Conservation (phyloP, 2,113 vertebrate species). For the Pachycephala philippinensis region DNA sequence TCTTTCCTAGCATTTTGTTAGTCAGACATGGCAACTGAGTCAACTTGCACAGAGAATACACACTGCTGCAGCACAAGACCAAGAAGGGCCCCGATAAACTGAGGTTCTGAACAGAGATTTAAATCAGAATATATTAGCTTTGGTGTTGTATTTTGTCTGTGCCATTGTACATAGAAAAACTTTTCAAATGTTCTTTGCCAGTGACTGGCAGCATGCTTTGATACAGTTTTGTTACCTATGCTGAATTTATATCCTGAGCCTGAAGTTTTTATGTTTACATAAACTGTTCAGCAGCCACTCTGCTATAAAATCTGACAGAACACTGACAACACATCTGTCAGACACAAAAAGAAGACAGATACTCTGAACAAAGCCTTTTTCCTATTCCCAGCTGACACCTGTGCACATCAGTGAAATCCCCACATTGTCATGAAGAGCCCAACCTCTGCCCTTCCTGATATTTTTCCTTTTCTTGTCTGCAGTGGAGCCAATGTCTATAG, state of each 20-base stretch:
- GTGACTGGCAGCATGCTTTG: background rate
- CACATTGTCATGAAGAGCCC: background rate
- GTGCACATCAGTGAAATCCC: background rate
- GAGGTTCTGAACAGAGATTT: background rate
- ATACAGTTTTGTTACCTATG: background rate
- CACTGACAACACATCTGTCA: background rate
- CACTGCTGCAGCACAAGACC: background rate
- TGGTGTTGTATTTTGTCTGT: background rate
- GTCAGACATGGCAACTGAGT: background rate
- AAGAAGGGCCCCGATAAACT: background rate
- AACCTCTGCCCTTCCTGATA: background rate
- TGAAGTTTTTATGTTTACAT: background rate
- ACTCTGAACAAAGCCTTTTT: background rate
- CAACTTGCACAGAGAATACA: background rate
- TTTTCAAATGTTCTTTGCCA: background rate
- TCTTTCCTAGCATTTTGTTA: background rate
- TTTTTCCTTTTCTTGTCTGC: background rate
- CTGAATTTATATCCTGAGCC: background rate
- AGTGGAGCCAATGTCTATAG: background rate
- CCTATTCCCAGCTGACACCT: background rate
- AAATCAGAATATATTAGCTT: background rate
- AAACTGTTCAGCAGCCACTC: background rate
- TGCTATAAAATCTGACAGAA: background rate
- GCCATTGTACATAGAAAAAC: background rate
- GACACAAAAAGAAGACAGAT: background rate